phyloP scores from a whole-genome alignment of 2,797 vertebrate species.

The Hippocampus kuda region DNA sequence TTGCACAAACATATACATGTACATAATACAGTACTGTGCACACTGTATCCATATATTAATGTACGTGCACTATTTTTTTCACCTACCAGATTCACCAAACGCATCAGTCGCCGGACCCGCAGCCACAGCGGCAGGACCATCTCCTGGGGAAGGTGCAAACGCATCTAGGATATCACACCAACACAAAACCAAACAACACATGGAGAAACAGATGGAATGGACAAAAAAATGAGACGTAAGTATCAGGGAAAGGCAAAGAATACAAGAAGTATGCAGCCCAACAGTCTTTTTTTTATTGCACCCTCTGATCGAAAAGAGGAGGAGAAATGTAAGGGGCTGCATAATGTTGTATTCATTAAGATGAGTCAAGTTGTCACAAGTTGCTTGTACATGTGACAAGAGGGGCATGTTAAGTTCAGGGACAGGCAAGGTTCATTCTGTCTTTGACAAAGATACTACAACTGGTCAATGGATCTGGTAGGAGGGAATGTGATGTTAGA shows the following conservation, averaged over 20 bases:
- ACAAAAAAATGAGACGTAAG: slow-evolving; percentile 58
- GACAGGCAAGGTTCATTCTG: slow-evolving; percentile 29
- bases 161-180: slow-evolving; percentile 80
- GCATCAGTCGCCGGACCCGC: slow-evolving; percentile 89
- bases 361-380: slow-evolving; percentile 57
- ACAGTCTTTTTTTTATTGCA: slow-evolving; percentile 14
- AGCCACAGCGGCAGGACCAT: slow-evolving; percentile 83
- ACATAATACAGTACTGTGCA: too few relatives aligned
- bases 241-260: slow-evolving; percentile 58
- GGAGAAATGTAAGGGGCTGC: slow-evolving; percentile 47
- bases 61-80: slow-evolving; percentile 36
- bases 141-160: slow-evolving; percentile 96
- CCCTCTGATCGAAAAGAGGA: slow-evolving; percentile 7
- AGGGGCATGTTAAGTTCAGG: slow-evolving; percentile 37
- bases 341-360: slow-evolving; percentile 60
- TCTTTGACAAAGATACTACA: slow-evolving; percentile 31
- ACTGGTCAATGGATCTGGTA: background rate
- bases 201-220: slow-evolving; percentile 48
- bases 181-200: slow-evolving; percentile 47
- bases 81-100: slow-evolving; percentile 99
- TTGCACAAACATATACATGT: too few relatives aligned
- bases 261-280: slow-evolving; percentile 64
- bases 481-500: background rate
- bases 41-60: background rate
- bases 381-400: slow-evolving; percentile 53